Evolutionary conservation across 1,140 invertebrate species (phyloP).

Genomic region (Micrasema longulum): DNA sequence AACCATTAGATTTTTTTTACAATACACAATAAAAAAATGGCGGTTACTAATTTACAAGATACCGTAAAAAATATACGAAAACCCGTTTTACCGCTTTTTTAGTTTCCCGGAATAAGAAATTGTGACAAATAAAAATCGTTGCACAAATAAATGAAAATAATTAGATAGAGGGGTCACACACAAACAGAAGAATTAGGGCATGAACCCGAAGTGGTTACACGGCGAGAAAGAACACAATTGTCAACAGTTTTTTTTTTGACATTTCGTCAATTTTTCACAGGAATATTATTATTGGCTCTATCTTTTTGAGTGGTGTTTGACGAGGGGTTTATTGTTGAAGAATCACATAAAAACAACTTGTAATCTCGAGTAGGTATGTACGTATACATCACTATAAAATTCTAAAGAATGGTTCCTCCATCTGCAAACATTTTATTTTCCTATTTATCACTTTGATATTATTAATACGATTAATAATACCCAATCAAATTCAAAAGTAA

Average conservation of each 20-base stretch:
- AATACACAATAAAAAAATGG: no score
- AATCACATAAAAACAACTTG: constrained; percentile 7
- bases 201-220: constrained; percentile 50
- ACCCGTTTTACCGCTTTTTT: constrained; percentile 49
- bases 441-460: no score
- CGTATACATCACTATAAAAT: no score
- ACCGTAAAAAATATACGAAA: constrained; percentile 40
- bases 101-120: constrained; percentile 17
- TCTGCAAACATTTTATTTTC: no score
- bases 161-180: constrained; percentile 53
- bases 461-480: no score
- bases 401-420: no score
- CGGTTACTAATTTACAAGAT: constrained; percentile 38
- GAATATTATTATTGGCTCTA: constrained; percentile 54
- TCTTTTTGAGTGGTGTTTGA: constrained; percentile 52
- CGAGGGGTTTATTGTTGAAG: constrained; percentile 41
- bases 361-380: constrained; percentile 1
- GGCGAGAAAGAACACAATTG: constrained; percentile 44
- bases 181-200: constrained; percentile 53
- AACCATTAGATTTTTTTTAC: no score
- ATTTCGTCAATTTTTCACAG: constrained; percentile 53
- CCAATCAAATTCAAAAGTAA: no score
- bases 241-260: constrained; percentile 53
- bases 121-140: constrained; percentile 48
- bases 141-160: constrained; percentile 53